These are phyloP conservation scores for Pollachius pollachius DNA, from an alignment of 2,113 vertebrate genomes.

Conservation along the genomic window DNA sequence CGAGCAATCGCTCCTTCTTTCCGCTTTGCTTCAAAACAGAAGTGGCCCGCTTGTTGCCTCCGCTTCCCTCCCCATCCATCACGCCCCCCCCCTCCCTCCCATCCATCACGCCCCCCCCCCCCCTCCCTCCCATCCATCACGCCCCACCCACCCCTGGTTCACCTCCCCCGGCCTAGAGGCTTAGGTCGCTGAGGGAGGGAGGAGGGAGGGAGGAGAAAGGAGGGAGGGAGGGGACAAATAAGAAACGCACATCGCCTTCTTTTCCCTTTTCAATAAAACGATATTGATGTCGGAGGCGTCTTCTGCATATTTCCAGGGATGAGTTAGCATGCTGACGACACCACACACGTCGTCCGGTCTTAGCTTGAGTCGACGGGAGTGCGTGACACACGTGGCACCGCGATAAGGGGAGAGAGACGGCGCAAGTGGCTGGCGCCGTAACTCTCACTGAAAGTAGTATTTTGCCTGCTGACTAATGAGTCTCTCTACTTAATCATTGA, in stretches of 20 bases:
- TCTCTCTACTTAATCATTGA: conserved; percentile 8
- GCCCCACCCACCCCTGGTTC: conserved; percentile 20
- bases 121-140: background rate
- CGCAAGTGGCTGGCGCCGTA: background rate
- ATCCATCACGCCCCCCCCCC: conserved; percentile 17
- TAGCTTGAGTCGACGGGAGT: too few species aligned
- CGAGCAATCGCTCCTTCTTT: conserved; percentile 9
- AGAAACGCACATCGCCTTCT: too few species aligned
- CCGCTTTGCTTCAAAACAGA: conserved; percentile 11
- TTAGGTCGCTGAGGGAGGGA: too few species aligned
- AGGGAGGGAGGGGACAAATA: too few species aligned
- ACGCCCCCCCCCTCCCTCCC: conserved; percentile 38
- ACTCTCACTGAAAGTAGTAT: conserved; percentile 6
- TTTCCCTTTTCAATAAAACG: too few species aligned
- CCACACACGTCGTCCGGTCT: too few species aligned
- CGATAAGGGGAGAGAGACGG: conserved; percentile 38
- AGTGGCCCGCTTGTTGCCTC: conserved; percentile 40
- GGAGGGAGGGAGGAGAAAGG: too few species aligned
- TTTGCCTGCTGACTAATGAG: conserved; percentile 18
- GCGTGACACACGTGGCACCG: too few species aligned
- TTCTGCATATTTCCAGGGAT: too few species aligned
- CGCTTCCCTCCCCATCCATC: conserved; percentile 57
- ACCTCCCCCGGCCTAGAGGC: conserved; percentile 34
- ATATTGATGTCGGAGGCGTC: too few species aligned
- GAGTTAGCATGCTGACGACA: too few species aligned